Percentiles rank a stretch among this genome's conserved stretches.
phyloP scores from a whole-genome alignment of 2,888 invertebrate species.

The Epinotia nisella region DNA sequence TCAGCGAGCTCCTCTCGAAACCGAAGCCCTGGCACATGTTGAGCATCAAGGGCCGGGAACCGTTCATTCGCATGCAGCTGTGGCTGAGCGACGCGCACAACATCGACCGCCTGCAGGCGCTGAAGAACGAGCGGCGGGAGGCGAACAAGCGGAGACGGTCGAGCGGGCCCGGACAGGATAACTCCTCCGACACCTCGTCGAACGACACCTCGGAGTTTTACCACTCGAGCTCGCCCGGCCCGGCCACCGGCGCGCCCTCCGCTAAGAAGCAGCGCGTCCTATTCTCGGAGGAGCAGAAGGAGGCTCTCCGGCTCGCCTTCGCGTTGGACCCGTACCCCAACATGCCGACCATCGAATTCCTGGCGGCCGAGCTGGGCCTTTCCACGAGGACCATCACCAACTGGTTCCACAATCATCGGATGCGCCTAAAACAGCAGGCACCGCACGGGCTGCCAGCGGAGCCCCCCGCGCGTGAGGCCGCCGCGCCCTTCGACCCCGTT shows the following conservation, averaged over 20 bases:
- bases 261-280: slow-evolving; percentile 97
- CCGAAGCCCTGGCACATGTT: slow-evolving; percentile 99
- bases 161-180: slow-evolving; percentile 92
- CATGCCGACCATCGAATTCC: slow-evolving; percentile 97
- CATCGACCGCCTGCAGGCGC: slow-evolving; percentile 95
- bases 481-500: slow-evolving; percentile 94
- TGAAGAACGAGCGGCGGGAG: slow-evolving; percentile 95
- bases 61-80: slow-evolving; percentile 97
- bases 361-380: slow-evolving; percentile 95
- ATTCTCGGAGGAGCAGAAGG: slow-evolving; percentile 99
- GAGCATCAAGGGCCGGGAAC: slow-evolving; percentile 98
- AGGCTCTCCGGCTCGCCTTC: slow-evolving; percentile 96
- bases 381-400: slow-evolving; percentile 98
- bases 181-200: slow-evolving; percentile 94
- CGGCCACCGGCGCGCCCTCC: slow-evolving; percentile 90
- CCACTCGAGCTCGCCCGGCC: slow-evolving; percentile 92
- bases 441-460: slow-evolving; percentile 91
- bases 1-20: slow-evolving; percentile 98
- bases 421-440: slow-evolving; percentile 97
- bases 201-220: slow-evolving; percentile 96
- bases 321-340: slow-evolving; percentile 98
- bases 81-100: slow-evolving; percentile 99
- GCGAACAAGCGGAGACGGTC: slow-evolving; percentile 95
- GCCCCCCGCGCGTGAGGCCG: slow-evolving; percentile 89
- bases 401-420: slow-evolving; percentile 99